Percentiles rank a stretch among this genome's conserved stretches.
Conservation (phyloP, 2,113 vertebrate genomes). For the Chiloscyllium plagiosum region DNA sequence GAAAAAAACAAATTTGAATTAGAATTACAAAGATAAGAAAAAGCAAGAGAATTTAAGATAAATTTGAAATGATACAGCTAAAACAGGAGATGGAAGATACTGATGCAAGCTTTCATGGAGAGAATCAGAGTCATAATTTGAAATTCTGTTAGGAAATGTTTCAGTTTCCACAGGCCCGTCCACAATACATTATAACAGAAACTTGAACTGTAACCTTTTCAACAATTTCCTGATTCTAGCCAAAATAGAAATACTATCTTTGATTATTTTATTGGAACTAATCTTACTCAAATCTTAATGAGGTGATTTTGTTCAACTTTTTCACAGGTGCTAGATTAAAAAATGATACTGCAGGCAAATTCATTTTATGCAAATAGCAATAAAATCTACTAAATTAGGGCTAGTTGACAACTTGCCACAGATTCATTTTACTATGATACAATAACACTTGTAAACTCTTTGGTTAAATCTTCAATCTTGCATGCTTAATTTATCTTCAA, state of each 20-base stretch:
- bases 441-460: neutral
- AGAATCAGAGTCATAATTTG: too few species aligned
- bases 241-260: neutral
- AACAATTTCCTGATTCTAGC: neutral
- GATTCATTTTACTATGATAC: neutral
- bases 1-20: too few species aligned
- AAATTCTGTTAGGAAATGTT: too few species aligned
- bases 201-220: neutral
- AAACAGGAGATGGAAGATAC: too few species aligned
- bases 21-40: too few species aligned
- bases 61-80: too few species aligned
- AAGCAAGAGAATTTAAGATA: too few species aligned
- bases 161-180: too few species aligned
- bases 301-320: neutral
- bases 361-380: neutral
- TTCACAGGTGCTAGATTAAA: neutral
- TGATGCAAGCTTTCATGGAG: too few species aligned
- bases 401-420: neutral
- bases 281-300: neutral
- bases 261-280: neutral
- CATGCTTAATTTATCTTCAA: neutral
- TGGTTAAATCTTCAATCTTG: neutral
- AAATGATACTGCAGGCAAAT: neutral
- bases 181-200: neutral
- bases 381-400: neutral